phyloP scores from a whole-genome alignment of 2,888 invertebrate genomes.

The Dicyrtomina minuta region DNA sequence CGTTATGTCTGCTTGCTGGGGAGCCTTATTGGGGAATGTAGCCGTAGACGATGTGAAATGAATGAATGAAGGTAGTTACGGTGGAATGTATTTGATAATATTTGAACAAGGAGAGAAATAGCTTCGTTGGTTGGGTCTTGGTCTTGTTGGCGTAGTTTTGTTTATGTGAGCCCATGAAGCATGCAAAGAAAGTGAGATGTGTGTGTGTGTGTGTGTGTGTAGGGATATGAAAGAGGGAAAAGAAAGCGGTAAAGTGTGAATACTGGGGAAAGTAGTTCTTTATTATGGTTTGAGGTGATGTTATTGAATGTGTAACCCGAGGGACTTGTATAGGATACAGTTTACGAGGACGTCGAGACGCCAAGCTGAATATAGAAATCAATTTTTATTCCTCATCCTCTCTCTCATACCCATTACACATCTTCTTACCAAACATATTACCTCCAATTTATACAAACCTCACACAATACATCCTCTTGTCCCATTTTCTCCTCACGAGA shows the following conservation, averaged over 20 bases:
- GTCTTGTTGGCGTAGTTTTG: too few species aligned
- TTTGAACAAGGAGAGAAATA: slow-evolving; percentile 3
- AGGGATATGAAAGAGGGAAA: slow-evolving; percentile 5
- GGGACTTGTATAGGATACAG: slow-evolving; percentile 31
- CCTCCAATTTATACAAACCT: slow-evolving; percentile 26
- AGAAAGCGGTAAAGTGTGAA: slow-evolving; percentile 23
- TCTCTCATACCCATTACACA: slow-evolving; percentile 16
- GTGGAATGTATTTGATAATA: too few species aligned
- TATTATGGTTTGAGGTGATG: slow-evolving; percentile 31
- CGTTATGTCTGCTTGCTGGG: neutral
- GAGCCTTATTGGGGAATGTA: neutral
- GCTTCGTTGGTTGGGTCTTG: slow-evolving; percentile 1
- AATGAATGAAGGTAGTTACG: neutral
- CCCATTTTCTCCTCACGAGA: slow-evolving; percentile 27
- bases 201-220: too few species aligned
- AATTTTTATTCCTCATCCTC: slow-evolving; percentile 16
- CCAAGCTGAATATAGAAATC: slow-evolving; percentile 29
- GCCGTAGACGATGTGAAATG: neutral
- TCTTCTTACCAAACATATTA: slow-evolving; percentile 27
- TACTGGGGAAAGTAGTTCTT: slow-evolving; percentile 17
- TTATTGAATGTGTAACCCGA: slow-evolving; percentile 30
- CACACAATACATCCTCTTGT: slow-evolving; percentile 30
- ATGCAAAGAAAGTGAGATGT: too few species aligned
- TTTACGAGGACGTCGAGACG: slow-evolving; percentile 32
- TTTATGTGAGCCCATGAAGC: too few species aligned